A percentile compares a stretch with the other conserved stretches of the same genome.
Conservation (phyloP, 2,888 invertebrate species). For the Falcaria lacertinaria region DNA sequence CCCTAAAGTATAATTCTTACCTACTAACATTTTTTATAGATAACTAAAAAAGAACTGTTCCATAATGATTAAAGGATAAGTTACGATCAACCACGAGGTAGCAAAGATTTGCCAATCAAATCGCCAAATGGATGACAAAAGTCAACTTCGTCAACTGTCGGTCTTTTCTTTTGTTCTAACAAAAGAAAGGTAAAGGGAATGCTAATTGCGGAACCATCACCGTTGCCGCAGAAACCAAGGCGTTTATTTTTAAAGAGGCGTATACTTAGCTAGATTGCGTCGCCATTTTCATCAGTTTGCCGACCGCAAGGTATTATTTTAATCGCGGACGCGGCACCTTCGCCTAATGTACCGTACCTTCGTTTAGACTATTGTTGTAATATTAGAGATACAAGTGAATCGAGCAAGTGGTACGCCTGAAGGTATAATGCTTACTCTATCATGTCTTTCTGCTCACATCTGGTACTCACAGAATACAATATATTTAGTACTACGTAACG, state of each 20-base stretch:
- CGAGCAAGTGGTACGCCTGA: no score
- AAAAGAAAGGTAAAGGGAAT: conserved; percentile 50
- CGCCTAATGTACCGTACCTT: conserved; percentile 30
- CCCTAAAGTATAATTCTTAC: no score
- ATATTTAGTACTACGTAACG: no score
- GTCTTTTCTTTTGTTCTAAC: conserved; percentile 19
- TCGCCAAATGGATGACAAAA: neutral
- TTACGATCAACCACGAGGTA: no score
- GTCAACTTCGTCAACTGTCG: neutral
- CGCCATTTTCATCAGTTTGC: conserved; percentile 66
- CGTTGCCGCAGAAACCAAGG: conserved; percentile 53
- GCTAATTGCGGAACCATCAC: conserved; percentile 58
- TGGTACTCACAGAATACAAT: no score
- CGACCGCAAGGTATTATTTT: conserved; percentile 72
- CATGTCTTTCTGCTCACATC: no score
- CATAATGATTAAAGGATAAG: no score
- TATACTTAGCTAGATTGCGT: conserved; percentile 69
- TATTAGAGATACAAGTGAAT: neutral
- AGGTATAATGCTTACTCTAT: no score
- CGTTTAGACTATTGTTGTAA: conserved; percentile 18
- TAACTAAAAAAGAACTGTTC: no score
- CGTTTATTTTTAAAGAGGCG: conserved; percentile 72
- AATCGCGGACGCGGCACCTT: conserved; percentile 58
- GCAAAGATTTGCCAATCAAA: neutral
- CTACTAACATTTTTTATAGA: no score